Base-by-base conservation (phyloP, 2,113 vertebrate genomes). In the Tylochromis polylepis region DNA sequence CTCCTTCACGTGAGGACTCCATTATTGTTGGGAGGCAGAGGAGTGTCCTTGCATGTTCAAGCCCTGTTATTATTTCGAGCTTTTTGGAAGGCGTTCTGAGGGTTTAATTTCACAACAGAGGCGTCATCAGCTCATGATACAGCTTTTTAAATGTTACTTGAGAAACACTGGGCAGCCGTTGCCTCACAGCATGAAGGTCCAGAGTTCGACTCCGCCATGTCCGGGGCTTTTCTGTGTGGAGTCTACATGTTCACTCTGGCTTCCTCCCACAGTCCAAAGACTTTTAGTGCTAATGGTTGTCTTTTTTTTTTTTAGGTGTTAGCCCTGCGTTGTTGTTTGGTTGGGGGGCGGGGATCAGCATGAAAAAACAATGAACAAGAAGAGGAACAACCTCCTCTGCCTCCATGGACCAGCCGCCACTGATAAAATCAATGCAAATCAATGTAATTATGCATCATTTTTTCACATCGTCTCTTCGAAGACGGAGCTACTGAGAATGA, bases 121-220 rank as follows among this genome's bases (percentile, higher is more conserved):
- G 10, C 20, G 2, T 62, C 31, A 62, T 46, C 38, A 46, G 38
- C 38, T 18, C 38, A 0, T 46, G 67, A 46, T 72, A 0, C 0
- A 72, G 11, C 14, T 53, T 20, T 20, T 72, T 46, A 27, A 46
- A 1, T 46, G 22, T 43, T 72, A 27, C 67, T 27, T 16, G 22
- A 62, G 31, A n/a, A 62, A 4, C 1, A 36, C 2, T 3, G 59
- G 59, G 34, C 10, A 62, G 31, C 31, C 0, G 51, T 36, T n/a
- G 31, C 18, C 3, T 62, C 31, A 62, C 0, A 20, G 59, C 5
- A 0, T n/a, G 31, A n/a, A 12, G 59, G 3, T 34, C 10, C 59
- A 62, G 29, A 3, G 27, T 59, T 59, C 16, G 57, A 59, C 9
- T 59, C 27, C 57, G 8, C 8, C 14, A 59, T 8, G 9, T 14